These are phyloP conservation scores for Arctopsyche grandis DNA, from an alignment of 1,140 invertebrate genomes.

Conservation along the genomic window DNA sequence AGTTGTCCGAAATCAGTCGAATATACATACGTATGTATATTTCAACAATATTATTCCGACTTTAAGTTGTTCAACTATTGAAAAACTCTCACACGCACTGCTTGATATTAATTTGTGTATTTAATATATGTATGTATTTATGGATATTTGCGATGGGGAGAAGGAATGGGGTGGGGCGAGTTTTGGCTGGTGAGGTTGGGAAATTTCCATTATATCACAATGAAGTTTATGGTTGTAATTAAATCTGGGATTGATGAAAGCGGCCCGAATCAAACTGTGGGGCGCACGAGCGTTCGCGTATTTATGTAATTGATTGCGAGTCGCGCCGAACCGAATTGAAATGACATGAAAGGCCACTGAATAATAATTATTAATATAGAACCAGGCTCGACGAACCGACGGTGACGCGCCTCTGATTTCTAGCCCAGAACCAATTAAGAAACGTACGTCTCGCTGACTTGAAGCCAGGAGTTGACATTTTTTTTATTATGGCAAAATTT, in stretches of 20 bases:
- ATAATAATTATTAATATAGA: background rate
- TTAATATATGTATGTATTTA: too few relatives aligned
- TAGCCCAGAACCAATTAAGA: too few relatives aligned
- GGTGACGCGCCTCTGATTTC: background rate
- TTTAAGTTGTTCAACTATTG: too few relatives aligned
- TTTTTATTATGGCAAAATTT: too few relatives aligned
- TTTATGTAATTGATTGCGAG: constrained; percentile 25
- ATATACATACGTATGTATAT: too few relatives aligned
- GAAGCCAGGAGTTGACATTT: too few relatives aligned
- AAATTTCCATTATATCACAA: constrained; percentile 26
- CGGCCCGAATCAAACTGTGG: background rate
- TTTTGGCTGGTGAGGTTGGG: background rate
- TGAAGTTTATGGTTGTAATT: constrained; percentile 31
- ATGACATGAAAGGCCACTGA: background rate
- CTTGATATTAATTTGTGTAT: too few relatives aligned
- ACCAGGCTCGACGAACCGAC: background rate
- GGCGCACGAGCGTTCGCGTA: background rate
- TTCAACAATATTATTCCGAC: too few relatives aligned
- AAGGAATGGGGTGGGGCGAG: background rate
- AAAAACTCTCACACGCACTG: too few relatives aligned
- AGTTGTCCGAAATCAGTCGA: too few relatives aligned
- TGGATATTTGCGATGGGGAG: too few relatives aligned
- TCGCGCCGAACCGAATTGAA: background rate
- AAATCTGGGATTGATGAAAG: constrained; percentile 35
- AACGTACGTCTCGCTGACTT: too few relatives aligned